phyloP scores from a whole-genome alignment of 2,113 vertebrate genomes.

The Zosterops lateralis region DNA sequence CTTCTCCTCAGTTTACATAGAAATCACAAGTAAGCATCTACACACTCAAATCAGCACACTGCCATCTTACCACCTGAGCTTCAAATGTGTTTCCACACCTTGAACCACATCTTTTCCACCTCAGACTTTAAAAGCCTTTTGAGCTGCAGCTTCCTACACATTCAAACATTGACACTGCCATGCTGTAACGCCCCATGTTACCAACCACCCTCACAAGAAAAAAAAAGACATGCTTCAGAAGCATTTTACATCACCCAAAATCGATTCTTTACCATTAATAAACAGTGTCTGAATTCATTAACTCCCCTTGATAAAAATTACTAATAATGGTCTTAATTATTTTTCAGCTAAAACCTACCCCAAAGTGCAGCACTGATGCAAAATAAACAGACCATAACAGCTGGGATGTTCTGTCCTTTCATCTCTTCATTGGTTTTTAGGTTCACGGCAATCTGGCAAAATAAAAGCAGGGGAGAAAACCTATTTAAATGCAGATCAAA shows the following conservation, averaged over 20 bases:
- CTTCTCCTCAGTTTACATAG: background rate
- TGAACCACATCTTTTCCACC: background rate
- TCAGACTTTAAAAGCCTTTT: background rate
- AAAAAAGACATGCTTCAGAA: background rate
- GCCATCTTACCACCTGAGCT: background rate
- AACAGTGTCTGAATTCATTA: background rate
- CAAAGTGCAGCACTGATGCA: background rate
- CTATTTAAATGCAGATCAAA: background rate
- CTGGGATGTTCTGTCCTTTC: background rate
- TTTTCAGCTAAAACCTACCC: background rate
- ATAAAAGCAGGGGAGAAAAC: background rate
- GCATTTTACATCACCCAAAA: background rate
- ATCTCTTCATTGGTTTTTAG: background rate
- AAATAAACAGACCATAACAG: background rate
- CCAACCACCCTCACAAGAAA: background rate
- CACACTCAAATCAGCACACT: background rate
- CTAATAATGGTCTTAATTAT: background rate
- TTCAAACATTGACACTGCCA: background rate
- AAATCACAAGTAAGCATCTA: background rate
- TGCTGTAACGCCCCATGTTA: background rate
- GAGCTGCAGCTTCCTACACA: background rate
- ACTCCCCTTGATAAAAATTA: background rate
- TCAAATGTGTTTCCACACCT: background rate
- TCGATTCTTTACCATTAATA: background rate
- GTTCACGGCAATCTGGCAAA: background rate